phyloP scores from a whole-genome alignment of 2,888 invertebrate genomes.

The Hyposoter dolosus region DNA sequence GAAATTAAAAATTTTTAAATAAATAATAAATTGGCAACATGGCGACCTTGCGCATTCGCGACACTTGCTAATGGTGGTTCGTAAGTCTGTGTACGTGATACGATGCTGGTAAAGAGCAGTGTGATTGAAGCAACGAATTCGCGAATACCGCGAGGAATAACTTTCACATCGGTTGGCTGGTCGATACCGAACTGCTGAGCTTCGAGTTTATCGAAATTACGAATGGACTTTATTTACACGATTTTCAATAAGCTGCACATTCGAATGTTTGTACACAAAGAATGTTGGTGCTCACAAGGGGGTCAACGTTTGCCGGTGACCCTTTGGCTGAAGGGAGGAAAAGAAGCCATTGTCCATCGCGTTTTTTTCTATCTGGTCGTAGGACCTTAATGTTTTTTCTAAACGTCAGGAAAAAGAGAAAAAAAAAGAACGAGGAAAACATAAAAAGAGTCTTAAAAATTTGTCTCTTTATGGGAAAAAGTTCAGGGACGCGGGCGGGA shows the following conservation, averaged over 20 bases:
- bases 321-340: too few relatives aligned
- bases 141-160: constrained; percentile 66
- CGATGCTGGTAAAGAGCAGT: constrained; percentile 39
- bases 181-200: constrained; percentile 30
- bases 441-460: neutral
- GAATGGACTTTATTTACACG: neutral
- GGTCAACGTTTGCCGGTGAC: neutral
- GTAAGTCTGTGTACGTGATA: neutral
- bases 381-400: neutral
- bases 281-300: neutral
- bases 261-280: neutral
- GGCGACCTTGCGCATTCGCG: neutral
- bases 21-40: neutral
- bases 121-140: constrained; percentile 68
- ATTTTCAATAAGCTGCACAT: neutral
- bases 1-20: neutral
- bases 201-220: constrained; percentile 13
- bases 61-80: neutral
- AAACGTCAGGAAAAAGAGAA: neutral
- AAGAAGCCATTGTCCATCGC: too few relatives aligned
- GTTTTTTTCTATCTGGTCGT: too few relatives aligned
- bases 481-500: neutral
- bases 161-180: constrained; percentile 68
- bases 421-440: neutral
- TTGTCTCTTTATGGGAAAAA: neutral